Conservation (phyloP, 1,140 invertebrate genomes). For the Anthonomus grandis region DNA sequence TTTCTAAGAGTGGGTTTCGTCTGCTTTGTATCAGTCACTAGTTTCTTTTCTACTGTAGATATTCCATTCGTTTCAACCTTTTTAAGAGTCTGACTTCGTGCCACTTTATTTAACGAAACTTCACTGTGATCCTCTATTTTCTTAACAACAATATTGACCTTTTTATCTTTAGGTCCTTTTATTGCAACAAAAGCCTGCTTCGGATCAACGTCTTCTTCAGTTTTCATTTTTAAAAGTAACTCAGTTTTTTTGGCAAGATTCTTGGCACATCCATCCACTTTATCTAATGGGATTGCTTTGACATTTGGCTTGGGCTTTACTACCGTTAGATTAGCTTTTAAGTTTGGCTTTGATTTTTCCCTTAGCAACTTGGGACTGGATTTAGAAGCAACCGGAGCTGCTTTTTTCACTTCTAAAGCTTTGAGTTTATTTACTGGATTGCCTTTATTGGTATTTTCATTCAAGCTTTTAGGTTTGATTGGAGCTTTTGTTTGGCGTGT, state of each 20-base stretch:
- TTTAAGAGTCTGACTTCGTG: slow-evolving; percentile 22
- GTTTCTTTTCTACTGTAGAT: not conserved
- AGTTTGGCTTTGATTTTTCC: slow-evolving; percentile 13
- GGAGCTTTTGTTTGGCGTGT: not conserved
- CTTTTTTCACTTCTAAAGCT: slow-evolving; percentile 9
- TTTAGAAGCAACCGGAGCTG: not conserved
- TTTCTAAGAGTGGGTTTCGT: slow-evolving; percentile 10
- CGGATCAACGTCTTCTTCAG: slow-evolving; percentile 12
- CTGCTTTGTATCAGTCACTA: not conserved
- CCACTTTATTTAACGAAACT: slow-evolving; percentile 2
- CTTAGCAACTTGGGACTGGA: not conserved
- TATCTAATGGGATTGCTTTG: not conserved
- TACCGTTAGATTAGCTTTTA: not conserved
- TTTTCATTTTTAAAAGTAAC: slow-evolving; percentile 7
- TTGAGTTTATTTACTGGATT: slow-evolving; percentile 2
- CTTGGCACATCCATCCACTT: slow-evolving; percentile 10
- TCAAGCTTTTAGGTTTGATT: not conserved
- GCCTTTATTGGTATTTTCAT: slow-evolving; percentile 5
- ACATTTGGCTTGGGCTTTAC: not conserved
- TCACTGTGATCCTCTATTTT: slow-evolving; percentile 21
- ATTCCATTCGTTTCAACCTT: slow-evolving; percentile 1
- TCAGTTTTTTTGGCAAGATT: slow-evolving; percentile 14
- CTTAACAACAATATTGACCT: slow-evolving; percentile 28
- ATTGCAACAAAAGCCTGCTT: slow-evolving; percentile 19
- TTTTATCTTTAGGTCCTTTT: slow-evolving; percentile 25